Conservation (phyloP, 2,888 invertebrate species). For the Drosophila crucigera region DNA sequence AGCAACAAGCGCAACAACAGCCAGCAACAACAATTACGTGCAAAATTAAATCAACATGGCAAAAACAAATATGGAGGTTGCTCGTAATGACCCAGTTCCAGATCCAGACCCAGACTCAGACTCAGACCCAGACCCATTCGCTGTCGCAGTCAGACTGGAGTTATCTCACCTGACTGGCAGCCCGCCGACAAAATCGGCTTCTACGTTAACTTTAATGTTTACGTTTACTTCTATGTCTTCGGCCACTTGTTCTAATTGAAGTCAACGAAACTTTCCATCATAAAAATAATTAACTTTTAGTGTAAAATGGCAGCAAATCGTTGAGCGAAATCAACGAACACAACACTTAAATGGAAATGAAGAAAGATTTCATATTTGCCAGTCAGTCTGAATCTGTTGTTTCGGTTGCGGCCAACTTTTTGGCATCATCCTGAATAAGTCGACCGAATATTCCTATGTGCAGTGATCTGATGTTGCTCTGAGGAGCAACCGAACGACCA, state of each 20-base stretch:
- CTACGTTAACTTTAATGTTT: slow-evolving; percentile 9
- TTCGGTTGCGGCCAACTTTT: background rate
- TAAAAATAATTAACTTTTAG: slow-evolving; percentile 73
- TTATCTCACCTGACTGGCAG: slow-evolving; percentile 35
- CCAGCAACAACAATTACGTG: slow-evolving; percentile 30
- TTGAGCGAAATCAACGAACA: background rate
- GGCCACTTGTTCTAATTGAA: slow-evolving; percentile 71
- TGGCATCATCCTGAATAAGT: background rate
- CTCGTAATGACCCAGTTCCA: slow-evolving; percentile 48
- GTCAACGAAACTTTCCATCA: slow-evolving; percentile 76
- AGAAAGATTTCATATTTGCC: slow-evolving; percentile 30
- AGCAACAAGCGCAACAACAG: slow-evolving; percentile 21
- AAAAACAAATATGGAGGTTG: slow-evolving; percentile 35
- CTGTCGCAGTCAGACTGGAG: background rate
- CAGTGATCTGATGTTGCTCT: background rate
- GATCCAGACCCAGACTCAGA: background rate
- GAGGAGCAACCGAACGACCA: background rate
- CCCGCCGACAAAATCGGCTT: slow-evolving; percentile 17
- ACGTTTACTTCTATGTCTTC: background rate
- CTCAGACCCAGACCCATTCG: background rate
- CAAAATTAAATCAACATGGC: slow-evolving; percentile 7
- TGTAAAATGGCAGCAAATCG: slow-evolving; percentile 49
- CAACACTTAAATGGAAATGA: slow-evolving; percentile 14
- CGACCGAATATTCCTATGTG: background rate
- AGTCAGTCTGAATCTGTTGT: background rate